Conservation (phyloP, 1,140 invertebrate genomes). For the Steinernema khuongi region DNA sequence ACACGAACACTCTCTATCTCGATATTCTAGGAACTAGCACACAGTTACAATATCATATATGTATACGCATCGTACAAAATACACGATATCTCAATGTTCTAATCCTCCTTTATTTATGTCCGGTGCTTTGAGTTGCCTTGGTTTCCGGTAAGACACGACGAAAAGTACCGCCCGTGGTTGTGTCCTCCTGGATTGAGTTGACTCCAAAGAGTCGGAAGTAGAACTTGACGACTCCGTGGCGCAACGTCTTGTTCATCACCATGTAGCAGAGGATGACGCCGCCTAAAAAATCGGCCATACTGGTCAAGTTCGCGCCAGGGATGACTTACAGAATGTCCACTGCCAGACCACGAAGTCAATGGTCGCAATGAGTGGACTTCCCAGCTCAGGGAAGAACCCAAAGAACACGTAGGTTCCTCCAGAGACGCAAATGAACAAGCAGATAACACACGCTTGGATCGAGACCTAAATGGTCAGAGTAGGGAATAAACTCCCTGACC, state of each 20-base stretch:
- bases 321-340: not conserved
- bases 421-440: not conserved
- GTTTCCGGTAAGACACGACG: too few relatives aligned
- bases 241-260: not conserved
- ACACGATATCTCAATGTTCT: too few relatives aligned
- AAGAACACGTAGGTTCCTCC: not conserved
- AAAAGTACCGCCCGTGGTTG: too few relatives aligned
- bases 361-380: not conserved
- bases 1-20: too few relatives aligned
- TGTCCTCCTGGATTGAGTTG: not conserved
- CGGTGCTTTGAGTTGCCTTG: too few relatives aligned
- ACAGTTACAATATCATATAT: too few relatives aligned
- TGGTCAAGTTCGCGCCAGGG: not conserved
- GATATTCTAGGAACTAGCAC: too few relatives aligned
- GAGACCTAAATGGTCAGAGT: not conserved
- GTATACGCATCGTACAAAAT: too few relatives aligned
- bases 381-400: not conserved
- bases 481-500: not conserved
- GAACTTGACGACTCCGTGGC: not conserved
- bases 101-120: too few relatives aligned
- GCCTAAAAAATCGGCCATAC: not conserved
- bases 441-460: constrained; percentile 1
- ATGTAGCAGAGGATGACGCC: not conserved
- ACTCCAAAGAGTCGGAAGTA: not conserved
- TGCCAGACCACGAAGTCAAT: not conserved